phyloP scores from a whole-genome alignment of 2,113 vertebrate genomes.

The mouse (Mus musculus) region GRCm39 chr3:76232001-76232500 shows the following conservation, averaged over 20 bases:
- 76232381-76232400: not conserved
- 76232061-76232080: not conserved
- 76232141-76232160: not conserved
- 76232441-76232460: not conserved
- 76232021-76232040: not conserved
- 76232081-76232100: not conserved
- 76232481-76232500: not conserved
- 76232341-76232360: not conserved
- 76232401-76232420: not conserved
- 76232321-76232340: fast-evolving
- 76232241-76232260: not conserved
- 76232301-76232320: not conserved
- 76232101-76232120: not conserved
- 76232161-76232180: not conserved
- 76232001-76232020: not conserved
- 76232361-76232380: not conserved
- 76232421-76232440: not conserved
- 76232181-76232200: not conserved
- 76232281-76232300: not conserved
- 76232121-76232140: not conserved
- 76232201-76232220: not conserved
- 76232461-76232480: not conserved
- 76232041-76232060: not conserved
- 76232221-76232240: not conserved
- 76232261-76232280: not conserved